phyloP scores from a whole-genome alignment of 2,113 vertebrate genomes.

The Tangachromis dhanisi region DNA sequence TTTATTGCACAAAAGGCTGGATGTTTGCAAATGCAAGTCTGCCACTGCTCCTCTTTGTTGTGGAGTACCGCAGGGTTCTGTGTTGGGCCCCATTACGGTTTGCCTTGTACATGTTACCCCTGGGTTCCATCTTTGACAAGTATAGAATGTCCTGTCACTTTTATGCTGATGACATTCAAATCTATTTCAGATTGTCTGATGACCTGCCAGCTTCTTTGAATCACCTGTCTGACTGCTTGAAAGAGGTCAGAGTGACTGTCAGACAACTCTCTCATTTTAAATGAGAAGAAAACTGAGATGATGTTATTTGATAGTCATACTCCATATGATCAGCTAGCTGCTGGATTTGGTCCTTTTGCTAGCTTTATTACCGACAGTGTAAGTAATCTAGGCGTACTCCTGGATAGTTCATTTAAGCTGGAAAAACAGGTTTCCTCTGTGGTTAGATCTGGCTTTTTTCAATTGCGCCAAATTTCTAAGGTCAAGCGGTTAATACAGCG shows the following conservation, averaged over 20 bases:
- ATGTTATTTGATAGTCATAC: not conserved
- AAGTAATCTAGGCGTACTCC: not conserved
- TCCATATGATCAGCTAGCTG: not conserved
- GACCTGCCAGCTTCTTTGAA: not conserved
- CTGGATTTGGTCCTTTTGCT: not conserved
- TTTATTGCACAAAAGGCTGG: not conserved
- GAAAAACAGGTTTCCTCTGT: not conserved
- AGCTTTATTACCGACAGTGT: not conserved
- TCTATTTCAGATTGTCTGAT: not conserved
- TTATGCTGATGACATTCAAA: not conserved
- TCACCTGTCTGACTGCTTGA: not conserved
- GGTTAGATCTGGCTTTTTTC: rapidly evolving
- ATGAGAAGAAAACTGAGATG: not conserved
- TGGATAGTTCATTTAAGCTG: not conserved
- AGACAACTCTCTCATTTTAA: not conserved
- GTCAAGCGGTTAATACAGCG: rapidly evolving
- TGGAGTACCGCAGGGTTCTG: not conserved
- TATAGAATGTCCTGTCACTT: not conserved
- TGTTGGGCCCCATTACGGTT: not conserved
- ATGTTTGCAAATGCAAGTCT: not conserved
- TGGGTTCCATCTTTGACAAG: not conserved
- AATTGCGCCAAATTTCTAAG: not conserved
- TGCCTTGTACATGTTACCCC: not conserved
- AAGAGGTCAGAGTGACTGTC: not conserved
- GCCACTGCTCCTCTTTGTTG: not conserved